Conservation (phyloP, 2,797 vertebrate genomes). For the Ciconia nigra region DNA sequence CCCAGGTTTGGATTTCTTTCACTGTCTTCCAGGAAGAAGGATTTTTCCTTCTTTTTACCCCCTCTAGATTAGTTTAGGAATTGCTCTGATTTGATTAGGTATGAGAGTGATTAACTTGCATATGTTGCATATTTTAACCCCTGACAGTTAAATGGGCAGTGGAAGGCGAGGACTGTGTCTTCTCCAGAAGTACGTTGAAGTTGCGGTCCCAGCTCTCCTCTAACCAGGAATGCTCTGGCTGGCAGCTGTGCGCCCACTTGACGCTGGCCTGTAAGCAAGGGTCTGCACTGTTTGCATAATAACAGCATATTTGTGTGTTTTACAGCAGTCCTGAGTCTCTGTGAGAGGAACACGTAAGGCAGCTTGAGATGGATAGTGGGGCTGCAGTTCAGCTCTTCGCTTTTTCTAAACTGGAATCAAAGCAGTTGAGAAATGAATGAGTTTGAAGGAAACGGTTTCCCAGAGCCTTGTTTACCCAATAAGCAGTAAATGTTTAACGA, state of each 20-base stretch:
- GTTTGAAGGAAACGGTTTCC: neutral
- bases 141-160: neutral
- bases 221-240: neutral
- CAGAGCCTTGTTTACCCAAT: slow-evolving; percentile 1
- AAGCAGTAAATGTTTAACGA: neutral
- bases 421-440: neutral
- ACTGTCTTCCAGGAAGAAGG: neutral
- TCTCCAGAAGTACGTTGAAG: rapidly evolving
- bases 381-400: neutral
- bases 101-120: neutral
- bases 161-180: neutral
- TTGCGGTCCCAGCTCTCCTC: neutral
- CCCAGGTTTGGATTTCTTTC: neutral
- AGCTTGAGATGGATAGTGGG: neutral
- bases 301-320: too few relatives aligned
- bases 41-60: neutral
- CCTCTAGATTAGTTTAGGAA: neutral
- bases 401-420: neutral
- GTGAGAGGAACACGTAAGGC: neutral
- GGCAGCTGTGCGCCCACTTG: neutral
- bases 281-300: neutral
- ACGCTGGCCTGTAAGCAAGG: rapidly evolving
- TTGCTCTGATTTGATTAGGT: neutral
- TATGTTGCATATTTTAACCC: neutral
- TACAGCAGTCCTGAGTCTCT: neutral